Evolutionary conservation across 2,113 vertebrate species (phyloP).

Genomic region (Rhinoptilus africanus): DNA sequence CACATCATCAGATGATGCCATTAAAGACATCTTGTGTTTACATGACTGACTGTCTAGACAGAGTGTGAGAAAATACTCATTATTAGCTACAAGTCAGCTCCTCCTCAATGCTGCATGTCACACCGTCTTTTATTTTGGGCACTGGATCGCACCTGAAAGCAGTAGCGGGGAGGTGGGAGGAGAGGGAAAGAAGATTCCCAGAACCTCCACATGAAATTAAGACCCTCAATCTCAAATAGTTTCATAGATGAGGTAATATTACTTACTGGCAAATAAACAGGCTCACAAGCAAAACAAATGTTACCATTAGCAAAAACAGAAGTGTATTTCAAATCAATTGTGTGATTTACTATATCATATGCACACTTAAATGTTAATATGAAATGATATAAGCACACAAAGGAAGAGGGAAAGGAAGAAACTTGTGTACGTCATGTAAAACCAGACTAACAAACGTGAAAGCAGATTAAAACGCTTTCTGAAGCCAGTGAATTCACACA

Average conservation of each 20-base stretch:
- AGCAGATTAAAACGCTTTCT: neutral
- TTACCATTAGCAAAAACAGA: neutral
- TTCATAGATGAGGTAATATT: neutral
- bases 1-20: conserved; percentile 16
- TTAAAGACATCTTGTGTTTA: conserved; percentile 37
- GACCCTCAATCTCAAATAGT: neutral
- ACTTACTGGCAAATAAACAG: neutral
- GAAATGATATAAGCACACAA: neutral
- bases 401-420: neutral
- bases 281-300: neutral
- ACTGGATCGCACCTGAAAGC: neutral
- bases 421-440: neutral
- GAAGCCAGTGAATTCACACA: neutral
- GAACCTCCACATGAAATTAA: neutral
- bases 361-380: neutral
- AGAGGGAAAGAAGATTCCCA: neutral
- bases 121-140: neutral
- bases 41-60: conserved; percentile 13
- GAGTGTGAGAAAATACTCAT: conserved; percentile 16
- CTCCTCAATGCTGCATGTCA: neutral
- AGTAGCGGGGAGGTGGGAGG: neutral
- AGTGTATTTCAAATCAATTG: neutral
- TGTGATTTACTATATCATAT: neutral
- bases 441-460: neutral
- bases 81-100: neutral